Evolutionary conservation across 37 sponge, comb jelly and placozoan genomes (phyloP).

Genomic region (Cliona cf. orientalis): DNA sequence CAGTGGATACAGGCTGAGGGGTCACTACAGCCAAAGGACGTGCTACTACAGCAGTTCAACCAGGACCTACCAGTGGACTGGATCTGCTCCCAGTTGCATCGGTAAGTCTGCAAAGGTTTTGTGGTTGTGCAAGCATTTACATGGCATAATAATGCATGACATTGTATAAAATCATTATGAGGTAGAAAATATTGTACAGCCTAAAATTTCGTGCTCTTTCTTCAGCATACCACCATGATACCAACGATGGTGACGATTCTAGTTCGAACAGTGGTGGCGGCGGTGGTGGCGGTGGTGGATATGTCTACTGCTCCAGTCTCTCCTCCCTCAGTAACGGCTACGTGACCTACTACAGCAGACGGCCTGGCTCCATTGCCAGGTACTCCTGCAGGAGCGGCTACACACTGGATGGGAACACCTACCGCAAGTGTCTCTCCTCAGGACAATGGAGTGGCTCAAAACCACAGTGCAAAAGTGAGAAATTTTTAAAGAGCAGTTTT

Average conservation of each 20-base stretch:
- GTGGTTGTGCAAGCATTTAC: neutral
- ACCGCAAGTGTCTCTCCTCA: conserved; percentile 36
- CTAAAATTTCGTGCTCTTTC: too few species aligned
- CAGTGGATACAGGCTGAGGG: conserved; percentile 9
- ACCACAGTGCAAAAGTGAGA: conserved; percentile 57
- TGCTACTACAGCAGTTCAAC: neutral
- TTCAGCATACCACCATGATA: too few species aligned
- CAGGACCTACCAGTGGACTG: neutral
- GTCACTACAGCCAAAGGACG: neutral
- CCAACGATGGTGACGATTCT: too few species aligned
- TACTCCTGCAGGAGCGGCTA: conserved; percentile 49
- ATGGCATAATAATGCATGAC: too few species aligned
- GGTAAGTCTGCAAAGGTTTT: neutral
- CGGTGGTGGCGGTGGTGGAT: neutral
- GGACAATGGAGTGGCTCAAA: conserved; percentile 55
- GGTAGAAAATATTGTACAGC: too few species aligned
- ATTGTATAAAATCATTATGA: too few species aligned
- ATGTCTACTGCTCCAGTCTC: neutral
- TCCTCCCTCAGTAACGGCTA: conserved; percentile 44
- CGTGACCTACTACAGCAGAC: conserved; percentile 13
- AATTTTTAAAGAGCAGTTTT: neutral
- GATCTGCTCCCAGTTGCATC: neutral
- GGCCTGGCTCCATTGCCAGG: conserved; percentile 9
- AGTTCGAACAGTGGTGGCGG: neutral
- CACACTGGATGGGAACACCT: conserved; percentile 11